Conservation (phyloP, 2,888 invertebrate species). For the Arctia plantaginis region DNA sequence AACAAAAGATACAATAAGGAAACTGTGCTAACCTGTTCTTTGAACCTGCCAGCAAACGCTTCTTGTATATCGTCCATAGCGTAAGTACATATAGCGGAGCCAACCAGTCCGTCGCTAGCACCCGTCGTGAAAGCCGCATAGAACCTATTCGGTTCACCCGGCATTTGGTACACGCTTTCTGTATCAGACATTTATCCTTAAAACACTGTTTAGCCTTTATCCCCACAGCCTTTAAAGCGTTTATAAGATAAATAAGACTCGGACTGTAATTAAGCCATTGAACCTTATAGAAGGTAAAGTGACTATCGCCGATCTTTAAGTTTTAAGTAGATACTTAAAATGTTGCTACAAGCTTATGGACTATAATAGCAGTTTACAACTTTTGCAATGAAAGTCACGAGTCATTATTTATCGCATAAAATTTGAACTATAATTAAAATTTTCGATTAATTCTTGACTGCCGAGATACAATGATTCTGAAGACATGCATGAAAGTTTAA, state of each 20-base stretch:
- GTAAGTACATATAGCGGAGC: slow-evolving; percentile 91
- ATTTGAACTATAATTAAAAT: slow-evolving; percentile 25
- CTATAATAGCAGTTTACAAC: slow-evolving; percentile 37
- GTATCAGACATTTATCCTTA: slow-evolving; percentile 48
- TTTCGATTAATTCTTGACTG: neutral
- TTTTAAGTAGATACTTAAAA: slow-evolving; percentile 43
- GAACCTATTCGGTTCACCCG: slow-evolving; percentile 87
- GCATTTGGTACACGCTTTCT: slow-evolving; percentile 90
- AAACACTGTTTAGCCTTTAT: slow-evolving; percentile 4
- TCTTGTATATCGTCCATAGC: slow-evolving; percentile 88
- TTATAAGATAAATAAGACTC: slow-evolving; percentile 16
- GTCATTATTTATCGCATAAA: slow-evolving; percentile 28
- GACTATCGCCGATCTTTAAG: slow-evolving; percentile 35
- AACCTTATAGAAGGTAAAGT: slow-evolving; percentile 36
- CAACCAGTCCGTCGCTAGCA: slow-evolving; percentile 88
- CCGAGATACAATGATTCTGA: neutral
- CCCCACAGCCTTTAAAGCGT: slow-evolving; percentile 15
- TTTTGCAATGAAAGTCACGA: slow-evolving; percentile 28
- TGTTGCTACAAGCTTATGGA: slow-evolving; percentile 39
- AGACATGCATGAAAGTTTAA: neutral
- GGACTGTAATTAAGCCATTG: slow-evolving; percentile 26
- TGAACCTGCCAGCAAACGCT: slow-evolving; percentile 89
- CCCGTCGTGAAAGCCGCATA: slow-evolving; percentile 90
- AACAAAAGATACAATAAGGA: slow-evolving; percentile 18
- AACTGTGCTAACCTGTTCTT: slow-evolving; percentile 83